Conservation (phyloP, 1,140 invertebrate species). For the Drosophila arizonae region DNA sequence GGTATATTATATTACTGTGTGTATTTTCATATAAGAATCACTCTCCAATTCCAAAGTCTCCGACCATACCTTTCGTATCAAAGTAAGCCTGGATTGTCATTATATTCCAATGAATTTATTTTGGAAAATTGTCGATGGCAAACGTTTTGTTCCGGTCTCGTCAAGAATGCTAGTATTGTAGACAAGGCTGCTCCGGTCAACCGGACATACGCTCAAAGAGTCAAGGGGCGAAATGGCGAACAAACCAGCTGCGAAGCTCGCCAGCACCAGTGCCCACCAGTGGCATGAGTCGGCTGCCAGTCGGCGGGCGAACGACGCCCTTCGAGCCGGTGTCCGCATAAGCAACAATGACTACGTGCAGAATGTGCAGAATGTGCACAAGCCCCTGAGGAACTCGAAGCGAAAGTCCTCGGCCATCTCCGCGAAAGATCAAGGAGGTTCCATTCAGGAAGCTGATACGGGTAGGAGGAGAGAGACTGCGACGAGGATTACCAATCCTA, state of each 20-base stretch:
- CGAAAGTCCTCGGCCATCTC: not conserved
- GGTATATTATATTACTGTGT: no score
- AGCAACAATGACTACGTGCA: not conserved
- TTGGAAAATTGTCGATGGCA: not conserved
- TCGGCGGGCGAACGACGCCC: conserved; percentile 2
- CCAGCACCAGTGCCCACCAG: not conserved
- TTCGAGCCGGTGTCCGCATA: conserved; percentile 1
- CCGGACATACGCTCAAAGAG: no score
- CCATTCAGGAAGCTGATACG: no score
- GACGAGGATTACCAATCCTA: not conserved
- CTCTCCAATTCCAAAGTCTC: no score
- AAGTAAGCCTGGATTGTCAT: not conserved
- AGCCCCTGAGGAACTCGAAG: not conserved
- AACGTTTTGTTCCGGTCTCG: not conserved
- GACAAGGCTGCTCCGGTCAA: no score
- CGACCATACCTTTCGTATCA: no score
- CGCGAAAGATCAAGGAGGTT: no score
- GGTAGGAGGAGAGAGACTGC: no score
- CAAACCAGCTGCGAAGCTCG: not conserved
- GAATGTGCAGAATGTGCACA: not conserved
- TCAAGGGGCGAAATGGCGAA: no score
- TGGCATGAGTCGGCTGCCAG: conserved; percentile 18
- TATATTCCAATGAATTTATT: not conserved
- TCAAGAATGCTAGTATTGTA: no score
- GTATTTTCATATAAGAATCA: no score